Conservation (phyloP, 2,797 vertebrate species). For the Muscicapa striata region DNA sequence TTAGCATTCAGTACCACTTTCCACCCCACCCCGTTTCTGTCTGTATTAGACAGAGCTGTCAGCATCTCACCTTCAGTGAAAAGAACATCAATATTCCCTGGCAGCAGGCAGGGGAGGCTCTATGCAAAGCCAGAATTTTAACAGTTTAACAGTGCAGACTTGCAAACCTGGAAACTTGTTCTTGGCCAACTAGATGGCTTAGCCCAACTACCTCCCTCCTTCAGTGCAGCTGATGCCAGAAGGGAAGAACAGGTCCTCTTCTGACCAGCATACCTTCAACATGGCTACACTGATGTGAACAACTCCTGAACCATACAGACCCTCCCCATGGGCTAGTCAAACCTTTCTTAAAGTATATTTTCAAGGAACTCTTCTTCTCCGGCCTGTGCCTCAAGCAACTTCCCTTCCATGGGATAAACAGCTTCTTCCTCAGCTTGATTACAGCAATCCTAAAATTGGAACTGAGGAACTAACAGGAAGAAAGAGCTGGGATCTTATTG, state of each 20-base stretch:
- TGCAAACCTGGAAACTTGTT: not conserved
- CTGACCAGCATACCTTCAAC: not conserved
- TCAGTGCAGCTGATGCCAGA: not conserved
- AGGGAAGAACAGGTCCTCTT: not conserved
- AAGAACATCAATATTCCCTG: slow-evolving; percentile 23
- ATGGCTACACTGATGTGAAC: not conserved
- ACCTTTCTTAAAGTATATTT: not conserved
- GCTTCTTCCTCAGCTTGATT: slow-evolving; percentile 48
- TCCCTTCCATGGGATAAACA: not conserved
- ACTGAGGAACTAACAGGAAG: slow-evolving; percentile 52
- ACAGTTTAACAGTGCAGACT: not conserved
- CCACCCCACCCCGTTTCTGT: not conserved
- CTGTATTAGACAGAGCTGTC: not conserved
- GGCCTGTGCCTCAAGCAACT: not conserved
- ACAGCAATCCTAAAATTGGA: slow-evolving; percentile 57
- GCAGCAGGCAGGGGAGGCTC: slow-evolving; percentile 1
- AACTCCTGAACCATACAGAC: not conserved
- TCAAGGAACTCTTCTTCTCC: not conserved
- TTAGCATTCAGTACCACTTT: slow-evolving; percentile 28
- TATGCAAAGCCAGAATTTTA: not conserved
- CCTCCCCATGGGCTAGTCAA: not conserved
- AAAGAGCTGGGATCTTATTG: slow-evolving; percentile 49
- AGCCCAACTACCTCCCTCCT: not conserved
- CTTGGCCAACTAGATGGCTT: not conserved
- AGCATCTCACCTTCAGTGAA: not conserved